Evolutionary conservation across 2,113 vertebrate genomes (phyloP).

Genomic region (Cephalopterus ornatus): DNA sequence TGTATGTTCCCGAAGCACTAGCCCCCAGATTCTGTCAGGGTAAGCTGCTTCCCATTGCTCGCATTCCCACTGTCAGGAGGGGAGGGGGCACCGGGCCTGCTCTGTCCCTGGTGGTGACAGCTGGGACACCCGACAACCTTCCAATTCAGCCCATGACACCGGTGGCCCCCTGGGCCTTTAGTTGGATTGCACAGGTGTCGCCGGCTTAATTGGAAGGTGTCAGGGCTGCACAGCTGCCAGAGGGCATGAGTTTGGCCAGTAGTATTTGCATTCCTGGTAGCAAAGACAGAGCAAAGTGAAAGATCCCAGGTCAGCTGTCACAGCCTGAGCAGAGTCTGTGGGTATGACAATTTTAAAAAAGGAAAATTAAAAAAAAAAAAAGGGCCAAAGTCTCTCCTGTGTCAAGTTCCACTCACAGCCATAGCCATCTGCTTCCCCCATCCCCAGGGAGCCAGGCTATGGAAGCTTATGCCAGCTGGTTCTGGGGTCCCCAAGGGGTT

Average conservation of each 20-base stretch:
- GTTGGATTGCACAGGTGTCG: constrained; percentile 6
- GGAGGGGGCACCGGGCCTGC: neutral
- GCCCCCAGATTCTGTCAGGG: neutral
- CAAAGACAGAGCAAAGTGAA: neutral
- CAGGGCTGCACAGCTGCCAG: neutral
- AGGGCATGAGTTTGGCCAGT: neutral
- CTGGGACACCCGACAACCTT: neutral
- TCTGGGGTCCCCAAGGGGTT: neutral
- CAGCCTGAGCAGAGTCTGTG: neutral
- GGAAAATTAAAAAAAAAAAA: neutral
- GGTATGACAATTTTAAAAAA: neutral
- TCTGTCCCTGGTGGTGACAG: fast-evolving
- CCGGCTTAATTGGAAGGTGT: constrained; percentile 3
- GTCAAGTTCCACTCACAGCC: neutral
- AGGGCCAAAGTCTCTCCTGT: neutral
- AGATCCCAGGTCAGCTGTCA: neutral
- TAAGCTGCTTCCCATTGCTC: neutral
- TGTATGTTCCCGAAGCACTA: fast-evolving
- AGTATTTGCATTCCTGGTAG: neutral
- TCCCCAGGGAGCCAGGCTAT: neutral
- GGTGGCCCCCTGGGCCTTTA: neutral
- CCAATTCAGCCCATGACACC: neutral
- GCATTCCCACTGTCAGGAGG: fast-evolving
- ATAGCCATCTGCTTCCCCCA: constrained; percentile 27
- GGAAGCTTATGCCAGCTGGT: neutral